These are phyloP conservation scores for Gobio gobio DNA, from an alignment of 2,113 vertebrate species.

Conservation along the genomic window DNA sequence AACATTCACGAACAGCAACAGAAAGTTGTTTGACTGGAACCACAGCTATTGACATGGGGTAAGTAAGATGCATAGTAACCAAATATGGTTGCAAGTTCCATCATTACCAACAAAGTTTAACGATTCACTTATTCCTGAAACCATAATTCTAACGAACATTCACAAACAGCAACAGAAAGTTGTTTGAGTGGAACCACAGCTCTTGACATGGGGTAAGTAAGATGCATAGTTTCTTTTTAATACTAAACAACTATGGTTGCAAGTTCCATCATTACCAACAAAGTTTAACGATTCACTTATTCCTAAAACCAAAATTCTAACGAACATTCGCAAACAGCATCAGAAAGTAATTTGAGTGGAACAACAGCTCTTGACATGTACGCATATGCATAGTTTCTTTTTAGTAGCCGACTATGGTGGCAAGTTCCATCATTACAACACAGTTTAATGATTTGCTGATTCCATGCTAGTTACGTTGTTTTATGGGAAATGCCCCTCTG, in stretches of 20 bases:
- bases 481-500: neutral
- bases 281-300: too few relatives aligned
- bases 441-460: too few relatives aligned
- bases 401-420: neutral
- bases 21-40: neutral
- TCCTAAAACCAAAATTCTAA: neutral
- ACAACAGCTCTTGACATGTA: neutral
- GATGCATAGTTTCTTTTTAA: too few relatives aligned
- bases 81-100: neutral
- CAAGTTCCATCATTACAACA: neutral
- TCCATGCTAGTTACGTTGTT: neutral
- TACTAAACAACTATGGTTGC: neutral
- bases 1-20: neutral
- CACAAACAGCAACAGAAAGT: too few relatives aligned
- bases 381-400: neutral
- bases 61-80: neutral
- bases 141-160: too few relatives aligned
- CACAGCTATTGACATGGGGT: neutral
- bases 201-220: too few relatives aligned
- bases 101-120: too few relatives aligned
- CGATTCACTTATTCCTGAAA: too few relatives aligned
- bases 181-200: too few relatives aligned
- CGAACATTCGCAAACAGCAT: neutral
- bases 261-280: neutral
- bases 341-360: neutral